Conservation (phyloP, 2,797 vertebrate species). For the Poecilia gillii region DNA sequence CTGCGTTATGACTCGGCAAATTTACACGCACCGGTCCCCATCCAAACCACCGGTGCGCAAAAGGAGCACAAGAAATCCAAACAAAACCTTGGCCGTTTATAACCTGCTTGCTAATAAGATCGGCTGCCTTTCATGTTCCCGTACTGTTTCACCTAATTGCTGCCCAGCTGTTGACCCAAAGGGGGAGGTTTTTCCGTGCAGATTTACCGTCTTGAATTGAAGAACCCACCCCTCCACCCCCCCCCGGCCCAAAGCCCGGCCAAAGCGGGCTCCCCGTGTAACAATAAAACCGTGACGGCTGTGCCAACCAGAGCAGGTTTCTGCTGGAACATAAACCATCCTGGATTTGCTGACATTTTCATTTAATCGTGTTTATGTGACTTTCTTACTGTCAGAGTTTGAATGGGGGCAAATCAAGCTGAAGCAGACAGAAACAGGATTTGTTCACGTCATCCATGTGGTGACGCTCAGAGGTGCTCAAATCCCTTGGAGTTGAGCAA, state of each 20-base stretch:
- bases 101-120: background rate
- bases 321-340: slow-evolving; percentile 55
- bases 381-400: slow-evolving; percentile 50
- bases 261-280: slow-evolving; percentile 33
- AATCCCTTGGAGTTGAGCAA: background rate
- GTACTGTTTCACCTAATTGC: slow-evolving; percentile 40
- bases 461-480: background rate
- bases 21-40: slow-evolving; percentile 9
- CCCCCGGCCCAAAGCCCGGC: slow-evolving; percentile 17
- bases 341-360: slow-evolving; percentile 53
- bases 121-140: background rate
- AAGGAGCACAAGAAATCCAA: slow-evolving; percentile 25
- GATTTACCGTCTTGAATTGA: slow-evolving; percentile 58
- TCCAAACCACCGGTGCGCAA: slow-evolving; percentile 37
- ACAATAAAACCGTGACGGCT: slow-evolving; percentile 54
- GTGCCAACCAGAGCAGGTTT: slow-evolving; percentile 51
- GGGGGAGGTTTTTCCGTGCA: slow-evolving; percentile 14
- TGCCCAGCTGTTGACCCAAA: slow-evolving; percentile 42
- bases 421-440: slow-evolving; percentile 12
- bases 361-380: slow-evolving; percentile 61
- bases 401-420: slow-evolving; percentile 30
- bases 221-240: slow-evolving; percentile 17
- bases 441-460: background rate
- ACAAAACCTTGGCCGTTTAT: slow-evolving; percentile 8
- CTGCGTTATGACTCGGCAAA: slow-evolving; percentile 18